phyloP scores from a whole-genome alignment of 2,113 vertebrate genomes.

The Microtus ochrogaster region DNA sequence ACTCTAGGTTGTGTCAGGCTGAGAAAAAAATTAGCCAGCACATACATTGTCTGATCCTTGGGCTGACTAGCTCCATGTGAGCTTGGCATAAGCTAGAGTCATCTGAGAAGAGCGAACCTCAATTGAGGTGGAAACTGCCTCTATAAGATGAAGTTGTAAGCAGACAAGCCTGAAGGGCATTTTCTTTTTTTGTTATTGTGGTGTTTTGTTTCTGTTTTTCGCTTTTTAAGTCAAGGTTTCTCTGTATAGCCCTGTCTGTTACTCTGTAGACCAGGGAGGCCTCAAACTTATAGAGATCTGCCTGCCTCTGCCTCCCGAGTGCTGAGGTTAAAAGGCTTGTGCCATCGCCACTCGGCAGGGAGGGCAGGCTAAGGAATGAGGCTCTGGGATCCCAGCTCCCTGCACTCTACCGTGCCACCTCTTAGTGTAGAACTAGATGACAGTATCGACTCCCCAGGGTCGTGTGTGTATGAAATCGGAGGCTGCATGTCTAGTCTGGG shows the following conservation, averaged over 20 bases:
- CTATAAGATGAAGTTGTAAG: background rate
- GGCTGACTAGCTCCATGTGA: background rate
- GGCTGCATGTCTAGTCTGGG: background rate
- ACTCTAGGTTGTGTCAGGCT: background rate
- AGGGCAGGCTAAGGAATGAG: background rate
- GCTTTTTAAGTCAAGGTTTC: background rate
- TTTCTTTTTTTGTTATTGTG: background rate
- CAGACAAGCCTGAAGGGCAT: background rate
- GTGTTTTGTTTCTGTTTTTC: background rate
- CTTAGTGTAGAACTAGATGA: background rate
- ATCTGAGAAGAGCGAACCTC: background rate
- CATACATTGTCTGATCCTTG: background rate
- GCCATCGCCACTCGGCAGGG: background rate
- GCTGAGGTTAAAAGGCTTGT: background rate
- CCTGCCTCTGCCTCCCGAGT: background rate
- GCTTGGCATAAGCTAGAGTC: background rate
- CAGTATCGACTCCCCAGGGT: too few relatives aligned
- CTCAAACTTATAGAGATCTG: background rate
- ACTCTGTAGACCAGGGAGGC: background rate
- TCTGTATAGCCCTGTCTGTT: background rate
- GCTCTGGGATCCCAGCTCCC: background rate
- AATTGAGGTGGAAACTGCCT: background rate
- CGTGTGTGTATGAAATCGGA: background rate
- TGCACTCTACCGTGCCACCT: conserved; percentile 38
- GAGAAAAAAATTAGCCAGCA: background rate